Conservation (phyloP, 2,888 invertebrate species). For the Ichneumoninae sp. region DNA sequence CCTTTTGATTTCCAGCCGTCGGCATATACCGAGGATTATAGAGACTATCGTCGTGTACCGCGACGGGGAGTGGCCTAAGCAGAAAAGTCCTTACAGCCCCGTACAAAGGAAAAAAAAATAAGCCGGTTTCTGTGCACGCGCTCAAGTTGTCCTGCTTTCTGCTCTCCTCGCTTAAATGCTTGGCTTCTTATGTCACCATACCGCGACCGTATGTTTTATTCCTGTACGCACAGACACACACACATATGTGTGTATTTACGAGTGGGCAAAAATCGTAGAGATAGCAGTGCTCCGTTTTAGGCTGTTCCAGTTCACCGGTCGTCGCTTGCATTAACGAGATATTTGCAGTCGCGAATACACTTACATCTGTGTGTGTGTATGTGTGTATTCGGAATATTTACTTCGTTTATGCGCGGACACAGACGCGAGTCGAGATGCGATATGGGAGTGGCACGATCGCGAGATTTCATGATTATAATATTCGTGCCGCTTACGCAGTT, state of each 20-base stretch:
- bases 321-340: conserved; percentile 70
- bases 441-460: conserved; percentile 66
- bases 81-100: conserved; percentile 40
- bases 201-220: not conserved
- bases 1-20: not conserved
- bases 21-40: conserved; percentile 20
- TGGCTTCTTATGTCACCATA: conserved; percentile 36
- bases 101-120: conserved; percentile 39
- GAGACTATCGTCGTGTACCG: conserved; percentile 23
- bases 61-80: conserved; percentile 61
- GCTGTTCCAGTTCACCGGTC: conserved; percentile 71
- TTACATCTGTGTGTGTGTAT: not conserved
- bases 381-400: conserved; percentile 16
- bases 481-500: conserved; percentile 40
- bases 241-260: conserved; percentile 1
- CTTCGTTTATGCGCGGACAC: conserved; percentile 5
- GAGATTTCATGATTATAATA: conserved; percentile 49
- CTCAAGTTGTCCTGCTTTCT: conserved; percentile 48
- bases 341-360: conserved; percentile 32
- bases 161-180: conserved; percentile 1
- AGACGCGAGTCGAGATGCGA: conserved; percentile 51
- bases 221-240: not conserved
- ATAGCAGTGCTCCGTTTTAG: conserved; percentile 53
- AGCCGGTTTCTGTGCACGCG: conserved; percentile 47
- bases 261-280: conserved; percentile 27